A percentile compares a stretch with the other conserved stretches of the same genome.
Evolutionary conservation across 2,797 vertebrate species (phyloP).

Genomic region (Clarias laeviceps): DNA sequence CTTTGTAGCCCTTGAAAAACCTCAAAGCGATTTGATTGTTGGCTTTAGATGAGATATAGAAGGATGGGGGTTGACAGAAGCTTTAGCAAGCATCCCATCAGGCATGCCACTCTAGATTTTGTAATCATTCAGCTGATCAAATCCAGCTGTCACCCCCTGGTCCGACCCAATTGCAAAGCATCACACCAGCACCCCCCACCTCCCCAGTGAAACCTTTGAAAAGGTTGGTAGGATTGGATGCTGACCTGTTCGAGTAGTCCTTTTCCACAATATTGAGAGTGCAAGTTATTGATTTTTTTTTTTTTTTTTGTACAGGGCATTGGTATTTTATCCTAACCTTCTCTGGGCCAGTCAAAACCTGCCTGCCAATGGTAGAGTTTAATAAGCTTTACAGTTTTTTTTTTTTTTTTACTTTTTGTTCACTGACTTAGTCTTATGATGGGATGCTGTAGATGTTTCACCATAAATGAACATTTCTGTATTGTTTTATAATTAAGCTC

Average conservation of each 20-base stretch:
- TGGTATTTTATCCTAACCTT: conserved; percentile 67
- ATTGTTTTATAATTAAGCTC: conserved; percentile 53
- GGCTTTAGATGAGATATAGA: conserved; percentile 43
- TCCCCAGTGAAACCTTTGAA: conserved; percentile 60
- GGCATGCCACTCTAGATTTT: conserved; percentile 42
- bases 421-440: conserved; percentile 53
- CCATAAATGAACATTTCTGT: conserved; percentile 60
- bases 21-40: conserved; percentile 51
- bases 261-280: conserved; percentile 65
- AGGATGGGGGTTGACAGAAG: conserved; percentile 29
- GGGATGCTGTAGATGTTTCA: conserved; percentile 38
- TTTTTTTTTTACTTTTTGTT: conserved; percentile 50
- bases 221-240: too few species aligned
- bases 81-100: conserved; percentile 27
- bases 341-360: conserved; percentile 67
- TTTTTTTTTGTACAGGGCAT: conserved; percentile 62
- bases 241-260: too few species aligned
- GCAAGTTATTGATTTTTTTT: conserved; percentile 72
- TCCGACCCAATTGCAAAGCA: conserved; percentile 39
- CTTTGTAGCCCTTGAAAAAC: conserved; percentile 40
- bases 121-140: conserved; percentile 60
- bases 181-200: not conserved
- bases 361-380: conserved; percentile 60
- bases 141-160: conserved; percentile 63
- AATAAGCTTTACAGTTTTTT: conserved; percentile 62